These are phyloP conservation scores for Cirrhinus molitorella DNA, from an alignment of 2,797 vertebrate species.

Conservation along the genomic window DNA sequence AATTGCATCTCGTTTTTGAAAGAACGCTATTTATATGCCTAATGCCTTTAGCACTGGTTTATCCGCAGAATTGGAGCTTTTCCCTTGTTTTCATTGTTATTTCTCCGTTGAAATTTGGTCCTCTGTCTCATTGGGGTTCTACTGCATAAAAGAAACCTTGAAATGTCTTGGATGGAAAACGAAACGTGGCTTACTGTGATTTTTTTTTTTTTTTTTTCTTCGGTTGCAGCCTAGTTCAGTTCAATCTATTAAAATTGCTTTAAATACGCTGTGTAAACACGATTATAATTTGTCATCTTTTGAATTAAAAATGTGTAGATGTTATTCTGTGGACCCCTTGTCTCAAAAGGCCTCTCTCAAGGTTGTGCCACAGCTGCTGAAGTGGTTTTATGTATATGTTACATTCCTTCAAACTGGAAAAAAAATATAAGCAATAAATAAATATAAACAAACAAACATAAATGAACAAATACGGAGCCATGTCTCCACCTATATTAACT, in stretches of 20 bases:
- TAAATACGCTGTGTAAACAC: background rate
- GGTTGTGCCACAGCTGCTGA: constrained; percentile 25
- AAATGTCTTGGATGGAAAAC: constrained; percentile 44
- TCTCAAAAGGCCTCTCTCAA: background rate
- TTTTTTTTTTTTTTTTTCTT: background rate
- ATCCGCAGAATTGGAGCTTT: background rate
- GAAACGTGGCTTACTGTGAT: constrained; percentile 54
- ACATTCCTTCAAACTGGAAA: background rate
- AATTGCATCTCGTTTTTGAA: background rate
- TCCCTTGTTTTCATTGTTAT: background rate
- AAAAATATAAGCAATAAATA: background rate
- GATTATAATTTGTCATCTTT: background rate
- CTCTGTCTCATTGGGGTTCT: constrained; percentile 1
- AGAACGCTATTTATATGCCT: background rate
- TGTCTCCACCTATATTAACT: background rate
- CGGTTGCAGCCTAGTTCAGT: background rate
- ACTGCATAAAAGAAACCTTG: constrained; percentile 36
- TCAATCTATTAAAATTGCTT: background rate
- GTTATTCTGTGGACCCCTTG: background rate
- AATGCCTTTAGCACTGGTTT: background rate
- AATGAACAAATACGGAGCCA: background rate
- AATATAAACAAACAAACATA: background rate
- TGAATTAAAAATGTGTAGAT: background rate
- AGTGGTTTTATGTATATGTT: background rate
- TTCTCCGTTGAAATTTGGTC: background rate